A percentile compares a stretch with the other conserved stretches of the same genome.
These are phyloP conservation scores for Metopolophium dirhodum DNA, from an alignment of 1,140 invertebrate genomes.

Conservation along the genomic window DNA sequence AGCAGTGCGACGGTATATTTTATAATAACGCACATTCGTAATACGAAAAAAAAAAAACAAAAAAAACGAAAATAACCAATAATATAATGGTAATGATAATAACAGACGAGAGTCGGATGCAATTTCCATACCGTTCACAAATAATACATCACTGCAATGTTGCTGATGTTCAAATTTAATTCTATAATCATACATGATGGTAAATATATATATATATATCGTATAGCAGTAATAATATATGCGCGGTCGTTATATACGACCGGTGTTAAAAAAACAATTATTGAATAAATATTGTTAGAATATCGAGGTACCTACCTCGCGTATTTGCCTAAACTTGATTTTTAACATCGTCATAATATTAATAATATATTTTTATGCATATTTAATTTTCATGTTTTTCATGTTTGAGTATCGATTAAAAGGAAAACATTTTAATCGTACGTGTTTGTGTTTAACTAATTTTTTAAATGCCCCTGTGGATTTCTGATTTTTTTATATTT, in stretches of 20 bases:
- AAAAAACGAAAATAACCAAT: constrained; percentile 7
- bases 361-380: not conserved
- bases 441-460: not conserved
- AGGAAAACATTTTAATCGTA: not conserved
- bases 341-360: not conserved
- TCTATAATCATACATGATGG: not conserved
- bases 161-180: not conserved
- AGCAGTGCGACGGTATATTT: constrained; percentile 8
- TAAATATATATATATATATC: too few relatives aligned
- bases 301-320: not conserved
- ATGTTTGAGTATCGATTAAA: not conserved
- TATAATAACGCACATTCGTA: constrained; percentile 38
- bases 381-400: not conserved
- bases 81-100: not conserved
- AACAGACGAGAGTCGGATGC: not conserved
- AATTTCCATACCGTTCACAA: not conserved
- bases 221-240: not conserved
- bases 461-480: not conserved
- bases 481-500: not conserved
- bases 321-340: not conserved
- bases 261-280: not conserved
- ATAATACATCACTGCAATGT: not conserved
- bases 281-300: not conserved
- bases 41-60: constrained; percentile 1
- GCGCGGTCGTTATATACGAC: too few relatives aligned